Base-by-base conservation (phyloP, 2,888 invertebrate species). In the Cryptocheilus praepositus region DNA sequence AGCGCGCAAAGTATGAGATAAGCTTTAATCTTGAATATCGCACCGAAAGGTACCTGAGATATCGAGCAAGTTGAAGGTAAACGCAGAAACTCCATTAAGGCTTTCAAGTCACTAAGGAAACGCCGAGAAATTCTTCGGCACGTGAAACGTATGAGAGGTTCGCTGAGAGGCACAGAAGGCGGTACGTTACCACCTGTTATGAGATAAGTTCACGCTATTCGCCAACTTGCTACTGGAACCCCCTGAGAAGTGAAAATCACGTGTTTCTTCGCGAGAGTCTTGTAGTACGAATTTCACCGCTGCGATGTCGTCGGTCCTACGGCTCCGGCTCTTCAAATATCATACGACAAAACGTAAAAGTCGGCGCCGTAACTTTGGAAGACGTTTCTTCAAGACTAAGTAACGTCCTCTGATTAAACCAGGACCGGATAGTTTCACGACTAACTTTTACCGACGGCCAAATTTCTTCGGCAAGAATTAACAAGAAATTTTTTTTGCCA, bases 141-240 rank as follows among this genome's bases (percentile, higher is more conserved):
- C n/a, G 25, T 51, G 16, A 61, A 61, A 55, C 22, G 44, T 57
- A 43, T 58, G 57, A 61, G 46, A 44, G 46, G 16, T 60, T 52
- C 49, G 49, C 51, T 43, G 63, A 57, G 53, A 18, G 55, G 51
- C 65, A 64, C 19, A 54, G 56, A 62, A 51, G 51, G 36, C 36
- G 28, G 44, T 7, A 51, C 61, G 55, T 67, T 70, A 18, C 66
- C 75, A 68, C 54, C 71, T 74, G 68, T 75, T 71, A 68, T 66
- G 56, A 44, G 45, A 57, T 28, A 58, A 67, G 49, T 52, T 61
- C 71, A 54, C 67, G 61, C 67, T 66, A 74, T 74, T 68, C 60
- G 22, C 51, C 71, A 66, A 75, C 66, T 75, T 69, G 72, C 51
- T 22, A 25, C 49, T 28, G 54, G 46, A 59, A 68, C 71, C 61